Evolutionary conservation across 2,797 vertebrate species (phyloP), one percentile per base, ranked within the genome.

Genomic region (Atherinosoma microstoma): DNA sequence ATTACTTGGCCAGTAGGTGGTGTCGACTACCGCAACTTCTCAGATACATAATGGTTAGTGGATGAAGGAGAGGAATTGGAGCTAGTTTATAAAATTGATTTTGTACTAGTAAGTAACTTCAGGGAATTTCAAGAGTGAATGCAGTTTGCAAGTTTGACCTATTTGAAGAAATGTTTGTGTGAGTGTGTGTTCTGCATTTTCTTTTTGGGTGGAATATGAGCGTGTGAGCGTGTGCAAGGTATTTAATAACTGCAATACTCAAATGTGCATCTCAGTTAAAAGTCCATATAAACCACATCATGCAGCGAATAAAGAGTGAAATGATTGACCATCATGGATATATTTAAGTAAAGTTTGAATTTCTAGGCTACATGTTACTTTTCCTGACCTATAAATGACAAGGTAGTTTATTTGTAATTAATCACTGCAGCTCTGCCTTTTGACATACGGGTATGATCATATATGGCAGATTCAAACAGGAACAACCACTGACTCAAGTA

Each of bases 81-180:
- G 75, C 75, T 88, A 83, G 67, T 84, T 76, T 71, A 45, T 64
- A 72, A 75, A 38, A 20, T 73, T 75, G 42, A 12, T 78, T 89
- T 82, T 90, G 54, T 85, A 80, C 64, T 74, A 40, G 32, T 53
- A 60, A 70, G 60, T 29, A 82, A 82, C 78, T 94, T 95, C 94
- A 95, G 94, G 94, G 93, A 95, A 87, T 88, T 90, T 79, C 11
- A 80, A 64, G 76, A 84, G 74, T 84, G 79, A 80, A 82, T 88
- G 84, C 76, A 67, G 70, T 82, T 86, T 92, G 87, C 38, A 4
- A 24, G 49, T 58, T 45, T 75, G 54, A 77, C 12, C 6, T 42
- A 59, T 73, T 62, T 67, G 56, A 71, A 63, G 51, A 71, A 53
- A 45, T 35, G n/a, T 62, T 0, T 83, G 58, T 58, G n/a, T 64